These are phyloP conservation scores for Eulithis testata DNA, from an alignment of 2,888 invertebrate species.

Conservation along the genomic window DNA sequence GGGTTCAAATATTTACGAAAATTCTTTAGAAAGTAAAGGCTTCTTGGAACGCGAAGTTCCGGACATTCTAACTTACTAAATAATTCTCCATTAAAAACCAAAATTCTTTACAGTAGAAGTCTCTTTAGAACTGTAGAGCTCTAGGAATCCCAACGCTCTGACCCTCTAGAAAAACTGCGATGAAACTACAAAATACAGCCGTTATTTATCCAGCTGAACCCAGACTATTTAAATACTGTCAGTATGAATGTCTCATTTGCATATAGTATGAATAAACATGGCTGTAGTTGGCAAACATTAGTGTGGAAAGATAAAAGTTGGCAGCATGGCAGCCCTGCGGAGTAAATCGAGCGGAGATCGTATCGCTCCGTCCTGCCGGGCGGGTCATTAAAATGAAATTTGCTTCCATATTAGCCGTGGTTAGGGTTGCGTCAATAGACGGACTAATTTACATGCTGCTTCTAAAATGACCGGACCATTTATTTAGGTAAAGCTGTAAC, in stretches of 20 bases:
- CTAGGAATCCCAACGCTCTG: neutral
- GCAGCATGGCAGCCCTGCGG: slow-evolving; percentile 59
- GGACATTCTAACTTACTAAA: slow-evolving; percentile 1
- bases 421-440: slow-evolving; percentile 40
- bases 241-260: slow-evolving; percentile 35
- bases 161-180: neutral
- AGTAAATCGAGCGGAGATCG: slow-evolving; percentile 68
- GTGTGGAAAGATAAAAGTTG: slow-evolving; percentile 44
- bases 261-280: slow-evolving; percentile 38
- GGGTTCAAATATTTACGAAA: slow-evolving; percentile 5
- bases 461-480: slow-evolving; percentile 21
- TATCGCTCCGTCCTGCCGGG: slow-evolving; percentile 57
- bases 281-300: slow-evolving; percentile 36
- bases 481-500: neutral
- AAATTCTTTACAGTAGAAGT: neutral
- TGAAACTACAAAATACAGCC: slow-evolving; percentile 3
- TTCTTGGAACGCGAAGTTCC: neutral
- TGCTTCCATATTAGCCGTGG: slow-evolving; percentile 64
- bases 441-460: slow-evolving; percentile 24
- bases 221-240: slow-evolving; percentile 25
- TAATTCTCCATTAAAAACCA: neutral
- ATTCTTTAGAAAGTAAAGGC: slow-evolving; percentile 1
- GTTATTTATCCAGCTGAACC: slow-evolving; percentile 15
- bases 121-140: neutral
- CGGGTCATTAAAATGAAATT: slow-evolving; percentile 81